A percentile compares a stretch with the other conserved stretches of the same genome.
Evolutionary conservation across 2,113 vertebrate genomes (phyloP).

Genomic region (Myiopsitta monachus): DNA sequence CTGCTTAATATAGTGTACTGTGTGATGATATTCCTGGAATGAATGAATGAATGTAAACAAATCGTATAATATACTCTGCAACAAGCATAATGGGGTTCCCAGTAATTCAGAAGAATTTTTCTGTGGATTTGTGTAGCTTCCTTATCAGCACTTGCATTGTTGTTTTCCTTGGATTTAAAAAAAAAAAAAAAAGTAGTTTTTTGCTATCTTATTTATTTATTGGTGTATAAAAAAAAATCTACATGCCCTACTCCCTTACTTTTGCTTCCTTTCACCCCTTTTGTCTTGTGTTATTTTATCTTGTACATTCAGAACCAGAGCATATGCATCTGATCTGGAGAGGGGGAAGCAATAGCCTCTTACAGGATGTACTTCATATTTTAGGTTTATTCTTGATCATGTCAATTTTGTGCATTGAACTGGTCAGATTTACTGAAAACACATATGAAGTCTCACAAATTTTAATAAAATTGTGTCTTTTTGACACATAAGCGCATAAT

Average conservation of each 20-base stretch:
- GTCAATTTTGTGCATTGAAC: not conserved
- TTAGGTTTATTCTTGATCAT: slow-evolving; percentile 1
- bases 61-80: not conserved
- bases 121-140: not conserved
- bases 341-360: slow-evolving; percentile 85
- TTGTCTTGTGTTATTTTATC: slow-evolving; percentile 81
- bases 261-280: slow-evolving; percentile 64
- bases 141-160: not conserved
- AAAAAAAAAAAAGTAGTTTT: not conserved
- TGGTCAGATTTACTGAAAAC: not conserved
- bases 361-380: not conserved
- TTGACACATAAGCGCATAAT: not conserved
- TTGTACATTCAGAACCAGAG: slow-evolving; percentile 90
- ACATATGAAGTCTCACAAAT: not conserved
- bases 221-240: not conserved
- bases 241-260: slow-evolving; percentile 49
- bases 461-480: not conserved
- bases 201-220: not conserved
- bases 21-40: not conserved
- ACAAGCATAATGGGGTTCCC: not conserved
- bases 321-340: slow-evolving; percentile 83
- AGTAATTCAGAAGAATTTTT: not conserved
- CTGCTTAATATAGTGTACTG: not conserved
- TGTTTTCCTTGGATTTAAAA: not conserved
- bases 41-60: not conserved